Conservation (phyloP, 2,888 invertebrate genomes). For the Poecilus cupreus region DNA sequence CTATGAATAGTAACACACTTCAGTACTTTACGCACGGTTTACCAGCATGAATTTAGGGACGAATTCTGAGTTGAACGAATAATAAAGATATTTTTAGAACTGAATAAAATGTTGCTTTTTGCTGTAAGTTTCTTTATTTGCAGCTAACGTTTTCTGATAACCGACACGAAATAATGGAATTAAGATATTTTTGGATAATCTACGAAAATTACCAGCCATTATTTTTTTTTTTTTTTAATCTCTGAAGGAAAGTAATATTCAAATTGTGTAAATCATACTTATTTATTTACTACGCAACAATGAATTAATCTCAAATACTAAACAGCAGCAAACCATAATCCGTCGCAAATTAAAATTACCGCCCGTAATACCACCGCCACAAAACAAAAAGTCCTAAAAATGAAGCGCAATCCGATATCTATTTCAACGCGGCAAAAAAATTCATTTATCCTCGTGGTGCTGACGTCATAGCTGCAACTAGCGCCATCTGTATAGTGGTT, state of each 20-base stretch:
- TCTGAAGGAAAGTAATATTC: too few relatives aligned
- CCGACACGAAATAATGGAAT: constrained; percentile 26
- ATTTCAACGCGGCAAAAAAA: not conserved
- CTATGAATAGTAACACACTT: constrained; percentile 3
- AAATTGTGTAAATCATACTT: too few relatives aligned
- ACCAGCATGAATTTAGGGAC: not conserved
- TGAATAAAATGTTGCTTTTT: constrained; percentile 6
- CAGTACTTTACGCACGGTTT: not conserved
- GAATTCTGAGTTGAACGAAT: not conserved
- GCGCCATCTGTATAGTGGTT: constrained; percentile 13
- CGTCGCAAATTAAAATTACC: constrained; percentile 1
- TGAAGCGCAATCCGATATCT: constrained; percentile 10
- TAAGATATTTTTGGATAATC: constrained; percentile 12
- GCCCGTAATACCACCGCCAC: not conserved
- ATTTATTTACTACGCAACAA: too few relatives aligned
- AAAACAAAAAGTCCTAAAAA: constrained; percentile 6
- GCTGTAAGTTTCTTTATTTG: constrained; percentile 16
- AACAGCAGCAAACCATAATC: too few relatives aligned
- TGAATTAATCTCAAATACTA: too few relatives aligned
- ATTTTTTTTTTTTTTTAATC: too few relatives aligned
- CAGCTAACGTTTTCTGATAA: constrained; percentile 30
- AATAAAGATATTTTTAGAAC: constrained; percentile 23
- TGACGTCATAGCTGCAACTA: constrained; percentile 26
- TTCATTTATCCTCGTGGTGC: constrained; percentile 1
- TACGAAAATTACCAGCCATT: too few relatives aligned